phyloP scores from a whole-genome alignment of 2,797 vertebrate genomes.

The Bufotes viridis region DNA sequence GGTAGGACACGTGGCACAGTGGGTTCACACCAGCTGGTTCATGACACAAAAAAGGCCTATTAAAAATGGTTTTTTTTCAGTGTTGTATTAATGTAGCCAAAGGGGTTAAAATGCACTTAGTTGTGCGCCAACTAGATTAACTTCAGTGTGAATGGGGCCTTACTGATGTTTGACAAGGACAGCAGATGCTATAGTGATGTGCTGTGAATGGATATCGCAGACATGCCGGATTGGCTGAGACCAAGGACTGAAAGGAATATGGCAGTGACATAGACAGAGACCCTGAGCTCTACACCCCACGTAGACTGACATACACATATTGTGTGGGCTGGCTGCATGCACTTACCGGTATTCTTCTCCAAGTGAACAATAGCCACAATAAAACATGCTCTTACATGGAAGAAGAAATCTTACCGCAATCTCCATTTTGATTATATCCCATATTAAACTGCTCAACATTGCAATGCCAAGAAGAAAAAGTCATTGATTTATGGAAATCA shows the following conservation, averaged over 20 bases:
- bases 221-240: background rate
- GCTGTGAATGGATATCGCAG: no score
- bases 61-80: no score
- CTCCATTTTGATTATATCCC: background rate
- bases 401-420: background rate
- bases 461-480: no score
- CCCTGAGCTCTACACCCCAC: slow-evolving; percentile 1
- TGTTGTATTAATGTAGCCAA: no score
- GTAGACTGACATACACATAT: background rate
- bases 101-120: no score
- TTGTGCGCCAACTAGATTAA: no score
- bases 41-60: no score
- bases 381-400: background rate
- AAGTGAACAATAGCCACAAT: background rate
- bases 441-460: no score
- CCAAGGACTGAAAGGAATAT: background rate
- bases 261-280: background rate
- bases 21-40: no score
- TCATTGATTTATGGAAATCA: no score
- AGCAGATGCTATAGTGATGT: background rate
- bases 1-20: no score
- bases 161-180: background rate
- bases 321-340: background rate
- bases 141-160: no score
- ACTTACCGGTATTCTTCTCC: background rate